phyloP scores from a whole-genome alignment of 2,113 vertebrate species.

The Suncus etruscus region DNA sequence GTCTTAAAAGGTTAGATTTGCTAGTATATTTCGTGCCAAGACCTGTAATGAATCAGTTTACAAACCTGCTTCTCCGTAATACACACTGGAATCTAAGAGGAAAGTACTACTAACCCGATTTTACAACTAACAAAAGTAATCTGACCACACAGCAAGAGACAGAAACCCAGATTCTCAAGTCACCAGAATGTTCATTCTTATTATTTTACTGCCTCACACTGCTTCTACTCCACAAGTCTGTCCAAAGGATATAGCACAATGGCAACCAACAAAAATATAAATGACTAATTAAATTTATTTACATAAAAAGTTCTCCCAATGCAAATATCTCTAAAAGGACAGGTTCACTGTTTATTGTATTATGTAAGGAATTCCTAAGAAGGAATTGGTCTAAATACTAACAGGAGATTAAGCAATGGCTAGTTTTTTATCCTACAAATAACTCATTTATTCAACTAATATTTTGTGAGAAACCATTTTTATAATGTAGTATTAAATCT shows the following conservation, averaged over 20 bases:
- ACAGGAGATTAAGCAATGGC: constrained; percentile 16
- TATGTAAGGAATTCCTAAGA: constrained; percentile 24
- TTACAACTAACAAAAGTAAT: constrained; percentile 26
- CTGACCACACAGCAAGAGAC: background rate
- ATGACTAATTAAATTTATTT: constrained; percentile 53
- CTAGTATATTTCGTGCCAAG: background rate
- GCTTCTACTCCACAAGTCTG: constrained; percentile 41
- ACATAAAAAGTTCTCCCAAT: constrained; percentile 48
- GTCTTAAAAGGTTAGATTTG: background rate
- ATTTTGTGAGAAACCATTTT: constrained; percentile 50
- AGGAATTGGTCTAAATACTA: constrained; percentile 24
- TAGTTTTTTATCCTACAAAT: constrained; percentile 53
- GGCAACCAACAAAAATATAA: constrained; percentile 19
- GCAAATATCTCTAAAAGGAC: constrained; percentile 52
- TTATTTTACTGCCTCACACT: background rate
- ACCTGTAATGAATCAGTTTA: background rate
- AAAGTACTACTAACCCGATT: background rate
- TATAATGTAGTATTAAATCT: background rate
- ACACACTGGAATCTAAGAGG: background rate
- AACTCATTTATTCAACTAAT: constrained; percentile 53
- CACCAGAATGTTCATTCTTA: constrained; percentile 31
- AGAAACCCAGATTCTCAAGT: constrained; percentile 44
- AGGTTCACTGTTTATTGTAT: constrained; percentile 2
- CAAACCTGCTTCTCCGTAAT: constrained; percentile 7
- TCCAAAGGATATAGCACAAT: constrained; percentile 5